Evolutionary conservation across 2,888 invertebrate species (phyloP).

Genomic region (Yponomeuta sedellus): DNA sequence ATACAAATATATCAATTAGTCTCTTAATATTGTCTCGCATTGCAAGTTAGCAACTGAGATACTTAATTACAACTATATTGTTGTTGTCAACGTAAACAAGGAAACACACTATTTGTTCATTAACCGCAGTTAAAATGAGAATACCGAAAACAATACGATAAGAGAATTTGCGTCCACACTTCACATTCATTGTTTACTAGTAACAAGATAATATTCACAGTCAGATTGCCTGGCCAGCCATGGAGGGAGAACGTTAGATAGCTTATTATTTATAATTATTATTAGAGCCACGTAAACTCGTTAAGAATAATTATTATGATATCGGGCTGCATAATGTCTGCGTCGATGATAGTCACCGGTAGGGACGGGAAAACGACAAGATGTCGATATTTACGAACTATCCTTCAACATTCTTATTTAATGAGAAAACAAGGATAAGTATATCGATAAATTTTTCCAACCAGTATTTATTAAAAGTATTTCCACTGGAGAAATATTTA

Average conservation of each 20-base stretch:
- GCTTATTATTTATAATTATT: conserved; percentile 35
- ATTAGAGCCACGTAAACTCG: conserved; percentile 34
- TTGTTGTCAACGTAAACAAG: background rate
- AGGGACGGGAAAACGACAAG: too few species aligned
- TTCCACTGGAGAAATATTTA: too few species aligned
- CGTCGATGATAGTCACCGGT: too few species aligned
- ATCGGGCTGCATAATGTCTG: too few species aligned
- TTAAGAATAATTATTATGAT: background rate
- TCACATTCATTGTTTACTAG: conserved; percentile 1
- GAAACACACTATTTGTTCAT: background rate
- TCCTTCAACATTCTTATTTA: too few species aligned
- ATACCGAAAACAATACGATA: conserved; percentile 7
- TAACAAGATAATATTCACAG: background rate
- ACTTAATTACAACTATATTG: background rate
- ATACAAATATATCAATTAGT: too few species aligned
- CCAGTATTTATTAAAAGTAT: too few species aligned
- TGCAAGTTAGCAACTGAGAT: too few species aligned
- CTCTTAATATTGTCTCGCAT: too few species aligned
- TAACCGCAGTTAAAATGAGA: background rate
- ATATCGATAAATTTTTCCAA: too few species aligned
- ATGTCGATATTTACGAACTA: too few species aligned
- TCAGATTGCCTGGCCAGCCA: background rate
- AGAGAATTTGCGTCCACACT: background rate
- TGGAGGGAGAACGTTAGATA: conserved; percentile 23
- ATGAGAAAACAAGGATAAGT: too few species aligned